phyloP scores from a whole-genome alignment of 1,140 invertebrate genomes.

The Helicoverpa zea region DNA sequence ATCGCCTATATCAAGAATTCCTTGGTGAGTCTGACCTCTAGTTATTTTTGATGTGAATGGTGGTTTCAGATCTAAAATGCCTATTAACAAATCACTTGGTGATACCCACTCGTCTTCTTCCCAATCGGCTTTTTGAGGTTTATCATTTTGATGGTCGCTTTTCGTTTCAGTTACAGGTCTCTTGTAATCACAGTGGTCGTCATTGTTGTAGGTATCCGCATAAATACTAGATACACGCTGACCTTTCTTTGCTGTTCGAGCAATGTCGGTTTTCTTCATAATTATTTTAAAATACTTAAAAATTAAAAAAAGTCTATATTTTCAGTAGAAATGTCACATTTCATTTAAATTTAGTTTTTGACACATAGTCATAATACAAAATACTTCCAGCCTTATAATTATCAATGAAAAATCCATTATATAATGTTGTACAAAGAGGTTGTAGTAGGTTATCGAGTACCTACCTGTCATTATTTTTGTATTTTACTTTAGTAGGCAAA shows the following conservation, averaged over 20 bases:
- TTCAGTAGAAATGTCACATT: constrained; percentile 12
- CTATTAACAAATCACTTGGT: constrained; percentile 79
- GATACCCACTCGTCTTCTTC: constrained; percentile 68
- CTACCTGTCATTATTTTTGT: too few species aligned
- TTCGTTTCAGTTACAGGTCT: constrained; percentile 34
- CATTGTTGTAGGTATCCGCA: constrained; percentile 73
- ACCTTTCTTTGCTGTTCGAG: constrained; percentile 57
- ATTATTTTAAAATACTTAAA: constrained; percentile 6
- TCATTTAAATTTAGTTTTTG: background rate
- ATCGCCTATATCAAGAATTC: constrained; percentile 76
- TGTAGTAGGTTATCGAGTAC: too few species aligned
- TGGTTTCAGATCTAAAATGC: constrained; percentile 70
- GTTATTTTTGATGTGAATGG: constrained; percentile 83
- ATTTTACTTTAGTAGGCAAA: too few species aligned
- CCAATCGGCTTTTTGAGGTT: constrained; percentile 33
- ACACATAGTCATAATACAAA: background rate
- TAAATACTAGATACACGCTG: constrained; percentile 73
- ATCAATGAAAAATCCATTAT: too few species aligned
- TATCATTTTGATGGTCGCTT: constrained; percentile 31
- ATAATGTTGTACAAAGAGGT: too few species aligned
- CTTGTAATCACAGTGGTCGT: constrained; percentile 60
- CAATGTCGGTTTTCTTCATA: constrained; percentile 67
- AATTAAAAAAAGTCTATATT: background rate
- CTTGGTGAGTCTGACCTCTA: constrained; percentile 78
- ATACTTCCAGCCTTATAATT: background rate